Percentiles rank a stretch among this genome's conserved stretches.
These are phyloP conservation scores for Noctilio leporinus DNA, from an alignment of 2,113 vertebrate species.

Conservation along the genomic window DNA sequence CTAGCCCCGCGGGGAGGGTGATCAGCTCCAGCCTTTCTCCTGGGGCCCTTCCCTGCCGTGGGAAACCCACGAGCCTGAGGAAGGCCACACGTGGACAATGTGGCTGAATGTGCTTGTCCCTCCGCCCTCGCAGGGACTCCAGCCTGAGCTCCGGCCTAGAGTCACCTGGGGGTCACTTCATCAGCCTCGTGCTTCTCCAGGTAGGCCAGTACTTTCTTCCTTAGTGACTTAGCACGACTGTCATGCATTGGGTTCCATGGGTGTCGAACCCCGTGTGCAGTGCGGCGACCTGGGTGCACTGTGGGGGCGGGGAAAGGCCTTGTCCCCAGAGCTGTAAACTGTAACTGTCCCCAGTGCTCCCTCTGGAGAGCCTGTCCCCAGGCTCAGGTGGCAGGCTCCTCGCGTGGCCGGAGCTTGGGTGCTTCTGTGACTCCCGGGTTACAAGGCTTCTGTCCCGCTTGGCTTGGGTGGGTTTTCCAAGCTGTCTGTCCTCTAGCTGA, in stretches of 20 bases:
- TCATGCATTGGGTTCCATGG: neutral
- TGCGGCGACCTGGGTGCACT: too few relatives aligned
- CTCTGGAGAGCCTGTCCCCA: too few relatives aligned
- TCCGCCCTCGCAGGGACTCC: neutral
- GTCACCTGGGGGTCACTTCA: neutral
- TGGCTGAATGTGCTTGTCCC: neutral
- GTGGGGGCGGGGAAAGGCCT: too few relatives aligned
- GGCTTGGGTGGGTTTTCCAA: too few relatives aligned
- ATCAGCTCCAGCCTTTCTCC: neutral
- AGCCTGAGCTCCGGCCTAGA: neutral
- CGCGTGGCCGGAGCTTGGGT: too few relatives aligned
- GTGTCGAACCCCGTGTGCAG: rapidly evolving
- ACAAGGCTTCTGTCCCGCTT: too few relatives aligned
- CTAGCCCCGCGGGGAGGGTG: neutral
- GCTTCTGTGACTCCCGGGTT: too few relatives aligned
- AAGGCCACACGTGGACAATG: neutral
- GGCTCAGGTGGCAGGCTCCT: too few relatives aligned
- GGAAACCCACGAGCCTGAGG: neutral
- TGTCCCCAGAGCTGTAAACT: neutral
- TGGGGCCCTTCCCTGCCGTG: neutral
- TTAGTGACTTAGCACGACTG: neutral
- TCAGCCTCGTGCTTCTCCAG: neutral
- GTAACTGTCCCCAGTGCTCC: neutral
- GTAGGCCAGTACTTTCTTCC: neutral
- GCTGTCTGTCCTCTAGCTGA: too few relatives aligned